Percentiles rank a stretch among this genome's conserved stretches.
These are phyloP conservation scores for Axinella damicornis DNA, from an alignment of 37 sponge, comb jelly and placozoan species.

Conservation along the genomic window DNA sequence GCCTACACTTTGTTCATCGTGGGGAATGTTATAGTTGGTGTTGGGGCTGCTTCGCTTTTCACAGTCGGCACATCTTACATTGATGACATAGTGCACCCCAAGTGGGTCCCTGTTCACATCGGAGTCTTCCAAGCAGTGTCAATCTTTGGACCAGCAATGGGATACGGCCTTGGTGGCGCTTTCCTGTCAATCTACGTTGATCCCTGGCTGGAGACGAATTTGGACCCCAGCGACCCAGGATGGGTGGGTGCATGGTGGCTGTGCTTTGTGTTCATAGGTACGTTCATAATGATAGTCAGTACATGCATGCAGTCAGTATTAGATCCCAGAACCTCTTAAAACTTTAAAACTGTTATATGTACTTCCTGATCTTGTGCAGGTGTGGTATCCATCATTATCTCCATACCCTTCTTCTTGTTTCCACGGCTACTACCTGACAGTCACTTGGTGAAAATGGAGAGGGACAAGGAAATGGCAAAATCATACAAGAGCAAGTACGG, in stretches of 20 bases:
- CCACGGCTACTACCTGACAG: constrained; percentile 70
- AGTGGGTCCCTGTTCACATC: constrained; percentile 69
- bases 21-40: constrained; percentile 74
- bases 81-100: constrained; percentile 82
- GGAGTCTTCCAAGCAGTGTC: constrained; percentile 56
- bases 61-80: constrained; percentile 78
- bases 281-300: too few species aligned
- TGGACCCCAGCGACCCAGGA: constrained; percentile 62
- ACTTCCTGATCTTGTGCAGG: too few species aligned
- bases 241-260: constrained; percentile 94
- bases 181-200: constrained; percentile 80
- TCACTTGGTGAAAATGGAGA: constrained; percentile 10
- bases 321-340: too few species aligned
- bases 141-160: constrained; percentile 80
- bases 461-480: constrained; percentile 75
- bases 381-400: constrained; percentile 39
- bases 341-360: too few species aligned
- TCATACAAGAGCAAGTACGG: constrained; percentile 20
- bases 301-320: too few species aligned
- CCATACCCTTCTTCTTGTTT: constrained; percentile 81
- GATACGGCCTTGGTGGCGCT: constrained; percentile 70
- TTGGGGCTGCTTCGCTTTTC: constrained; percentile 82
- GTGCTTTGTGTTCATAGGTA: constrained; percentile 51
- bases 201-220: constrained; percentile 53
- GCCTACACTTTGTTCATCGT: constrained; percentile 75